Evolutionary conservation across 2,113 vertebrate species (phyloP).

Genomic region (Poecilia latipinna): DNA sequence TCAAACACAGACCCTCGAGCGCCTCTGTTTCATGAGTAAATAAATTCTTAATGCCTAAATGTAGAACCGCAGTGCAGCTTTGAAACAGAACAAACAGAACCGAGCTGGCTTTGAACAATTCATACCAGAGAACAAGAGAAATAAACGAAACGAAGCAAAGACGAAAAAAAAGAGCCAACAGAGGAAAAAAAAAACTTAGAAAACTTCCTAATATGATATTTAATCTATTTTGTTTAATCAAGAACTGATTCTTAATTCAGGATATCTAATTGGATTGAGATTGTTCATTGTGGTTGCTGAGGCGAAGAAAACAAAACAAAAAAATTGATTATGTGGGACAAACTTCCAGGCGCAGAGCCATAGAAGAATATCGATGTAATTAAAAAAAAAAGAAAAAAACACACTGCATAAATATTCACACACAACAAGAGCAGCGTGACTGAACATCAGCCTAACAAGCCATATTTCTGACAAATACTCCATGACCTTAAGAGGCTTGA

Average conservation of each 20-base stretch:
- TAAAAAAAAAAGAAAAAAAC: constrained; percentile 22
- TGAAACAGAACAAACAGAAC: constrained; percentile 23
- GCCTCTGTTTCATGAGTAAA: constrained; percentile 34
- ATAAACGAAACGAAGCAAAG: constrained; percentile 24
- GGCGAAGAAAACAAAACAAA: constrained; percentile 36
- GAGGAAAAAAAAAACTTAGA: constrained; percentile 26
- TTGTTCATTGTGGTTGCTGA: constrained; percentile 36
- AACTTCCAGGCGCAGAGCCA: constrained; percentile 42
- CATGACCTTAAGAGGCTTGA: constrained; percentile 11
- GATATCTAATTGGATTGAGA: constrained; percentile 61
- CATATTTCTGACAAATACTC: constrained; percentile 13
- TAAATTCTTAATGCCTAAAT: constrained; percentile 42
- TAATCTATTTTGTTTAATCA: constrained; percentile 72
- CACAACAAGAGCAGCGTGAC: neutral
- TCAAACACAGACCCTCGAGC: constrained; percentile 55
- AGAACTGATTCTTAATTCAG: constrained; percentile 64
- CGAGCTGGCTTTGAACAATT: constrained; percentile 29
- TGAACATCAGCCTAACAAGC: neutral
- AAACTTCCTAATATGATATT: constrained; percentile 65
- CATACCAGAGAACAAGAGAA: constrained; percentile 23
- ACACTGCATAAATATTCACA: constrained; percentile 22
- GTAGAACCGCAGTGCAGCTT: constrained; percentile 21
- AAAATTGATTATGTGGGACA: constrained; percentile 40
- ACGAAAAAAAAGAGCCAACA: neutral
- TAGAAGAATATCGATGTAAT: constrained; percentile 36